phyloP scores from a whole-genome alignment of 1,140 invertebrate species.

The Popillia japonica region DNA sequence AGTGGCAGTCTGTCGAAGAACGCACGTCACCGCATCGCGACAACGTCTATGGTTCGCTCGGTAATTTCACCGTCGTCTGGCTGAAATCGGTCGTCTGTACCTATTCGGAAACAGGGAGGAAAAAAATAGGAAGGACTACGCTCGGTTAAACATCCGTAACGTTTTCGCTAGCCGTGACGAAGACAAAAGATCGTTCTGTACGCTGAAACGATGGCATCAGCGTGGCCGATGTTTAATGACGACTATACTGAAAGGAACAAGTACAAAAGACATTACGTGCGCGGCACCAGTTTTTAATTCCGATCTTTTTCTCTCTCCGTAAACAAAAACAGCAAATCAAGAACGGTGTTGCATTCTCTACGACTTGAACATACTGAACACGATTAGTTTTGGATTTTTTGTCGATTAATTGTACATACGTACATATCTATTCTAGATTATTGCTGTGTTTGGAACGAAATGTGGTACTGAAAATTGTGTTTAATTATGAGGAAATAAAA shows the following conservation, averaged over 20 bases:
- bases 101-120: background rate
- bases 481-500: too few relatives aligned
- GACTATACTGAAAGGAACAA: background rate
- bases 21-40: constrained; percentile 26
- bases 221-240: background rate
- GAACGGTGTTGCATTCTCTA: background rate
- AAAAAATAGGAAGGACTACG: constrained; percentile 25
- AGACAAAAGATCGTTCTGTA: constrained; percentile 25
- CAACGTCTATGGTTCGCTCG: constrained; percentile 19
- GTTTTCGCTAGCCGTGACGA: constrained; percentile 13
- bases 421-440: too few relatives aligned
- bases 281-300: constrained; percentile 4
- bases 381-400: background rate
- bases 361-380: background rate
- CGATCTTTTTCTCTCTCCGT: background rate
- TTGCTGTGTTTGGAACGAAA: too few relatives aligned
- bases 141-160: constrained; percentile 31
- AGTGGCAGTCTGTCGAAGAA: background rate
- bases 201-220: background rate
- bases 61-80: constrained; percentile 29
- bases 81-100: constrained; percentile 8
- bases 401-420: too few relatives aligned
- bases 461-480: too few relatives aligned
- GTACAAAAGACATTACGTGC: constrained; percentile 13
- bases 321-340: background rate